Evolutionary conservation across 2,113 vertebrate species (phyloP).

Genomic region (Neomonachus schauinslandi): DNA sequence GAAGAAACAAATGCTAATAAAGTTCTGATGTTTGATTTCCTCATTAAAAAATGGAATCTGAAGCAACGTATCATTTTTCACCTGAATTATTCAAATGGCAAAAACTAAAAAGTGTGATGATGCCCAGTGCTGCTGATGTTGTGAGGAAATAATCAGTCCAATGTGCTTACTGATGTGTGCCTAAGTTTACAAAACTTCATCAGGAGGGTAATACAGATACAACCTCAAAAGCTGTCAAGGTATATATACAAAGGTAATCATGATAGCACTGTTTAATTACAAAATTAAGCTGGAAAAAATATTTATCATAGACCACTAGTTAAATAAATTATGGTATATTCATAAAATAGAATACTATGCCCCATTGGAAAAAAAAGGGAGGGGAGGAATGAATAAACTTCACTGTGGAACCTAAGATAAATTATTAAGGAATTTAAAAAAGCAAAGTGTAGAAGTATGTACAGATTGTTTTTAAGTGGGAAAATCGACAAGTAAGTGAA

Average conservation of each 20-base stretch:
- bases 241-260: neutral
- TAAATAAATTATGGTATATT: neutral
- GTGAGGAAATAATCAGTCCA: neutral
- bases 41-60: conserved; percentile 18
- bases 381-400: neutral
- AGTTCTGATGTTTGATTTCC: neutral
- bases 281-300: conserved; percentile 49
- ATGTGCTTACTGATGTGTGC: neutral
- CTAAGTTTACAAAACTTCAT: neutral
- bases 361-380: neutral
- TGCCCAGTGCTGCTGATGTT: neutral
- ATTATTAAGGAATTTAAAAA: neutral
- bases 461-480: neutral
- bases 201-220: neutral
- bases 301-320: neutral
- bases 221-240: neutral
- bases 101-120: neutral
- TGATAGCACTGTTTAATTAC: neutral
- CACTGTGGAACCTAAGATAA: conserved; percentile 2
- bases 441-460: neutral
- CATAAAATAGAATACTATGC: neutral
- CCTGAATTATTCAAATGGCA: neutral
- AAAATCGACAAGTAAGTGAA: neutral
- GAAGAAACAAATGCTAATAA: conserved; percentile 6
- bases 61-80: neutral